A percentile compares a stretch with the other conserved stretches of the same genome.
These are phyloP conservation scores for Dicyrtomina minuta DNA, from an alignment of 2,888 invertebrate genomes.

Conservation along the genomic window DNA sequence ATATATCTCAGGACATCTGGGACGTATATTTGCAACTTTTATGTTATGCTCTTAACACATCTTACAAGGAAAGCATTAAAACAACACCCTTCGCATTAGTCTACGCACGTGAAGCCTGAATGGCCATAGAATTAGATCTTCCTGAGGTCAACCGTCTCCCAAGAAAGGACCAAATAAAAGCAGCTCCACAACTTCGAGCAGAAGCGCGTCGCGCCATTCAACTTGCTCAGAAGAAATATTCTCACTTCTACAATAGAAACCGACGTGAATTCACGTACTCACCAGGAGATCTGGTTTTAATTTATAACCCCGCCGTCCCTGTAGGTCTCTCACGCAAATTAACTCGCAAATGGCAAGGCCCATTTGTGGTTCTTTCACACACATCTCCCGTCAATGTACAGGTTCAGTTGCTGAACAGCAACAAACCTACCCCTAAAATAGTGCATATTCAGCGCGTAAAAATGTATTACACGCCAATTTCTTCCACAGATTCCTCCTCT, in stretches of 20 bases:
- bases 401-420: no score
- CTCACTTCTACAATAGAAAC: not conserved
- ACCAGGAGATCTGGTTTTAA: conserved; percentile 1
- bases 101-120: not conserved
- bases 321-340: no score
- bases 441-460: no score
- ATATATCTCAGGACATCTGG: not conserved
- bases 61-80: not conserved
- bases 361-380: no score
- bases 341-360: no score
- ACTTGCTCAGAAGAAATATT: conserved; percentile 1
- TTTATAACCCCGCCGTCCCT: not conserved
- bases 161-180: not conserved
- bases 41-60: not conserved
- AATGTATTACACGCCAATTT: no score
- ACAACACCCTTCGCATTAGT: conserved; percentile 19
- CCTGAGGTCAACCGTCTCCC: not conserved
- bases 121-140: not conserved
- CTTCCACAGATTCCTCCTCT: no score
- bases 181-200: not conserved
- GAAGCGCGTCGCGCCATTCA: not conserved
- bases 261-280: not conserved
- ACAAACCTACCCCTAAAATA: no score
- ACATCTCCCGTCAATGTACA: no score
- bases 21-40: conserved; percentile 4